Conservation (phyloP, 2,797 vertebrate genomes). For the Australoheros facetus region DNA sequence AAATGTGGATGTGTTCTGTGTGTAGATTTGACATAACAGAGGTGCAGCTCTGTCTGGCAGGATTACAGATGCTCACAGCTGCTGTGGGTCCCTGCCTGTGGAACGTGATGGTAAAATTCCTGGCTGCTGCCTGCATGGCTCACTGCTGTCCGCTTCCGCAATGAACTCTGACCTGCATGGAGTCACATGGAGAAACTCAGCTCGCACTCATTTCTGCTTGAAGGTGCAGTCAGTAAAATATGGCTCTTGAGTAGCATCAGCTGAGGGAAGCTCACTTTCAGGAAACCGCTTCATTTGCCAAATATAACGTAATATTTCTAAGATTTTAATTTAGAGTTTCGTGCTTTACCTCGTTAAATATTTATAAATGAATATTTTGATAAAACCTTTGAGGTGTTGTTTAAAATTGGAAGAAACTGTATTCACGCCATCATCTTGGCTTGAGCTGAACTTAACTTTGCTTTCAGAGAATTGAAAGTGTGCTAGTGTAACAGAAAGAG, state of each 20-base stretch:
- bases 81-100: constrained; percentile 69
- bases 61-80: constrained; percentile 73
- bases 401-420: no score
- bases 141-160: constrained; percentile 42
- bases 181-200: neutral
- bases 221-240: constrained; percentile 31
- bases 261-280: neutral
- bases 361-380: neutral
- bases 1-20: constrained; percentile 57
- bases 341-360: neutral
- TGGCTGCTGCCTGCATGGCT: constrained; percentile 48
- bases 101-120: constrained; percentile 70
- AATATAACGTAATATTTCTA: neutral
- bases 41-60: constrained; percentile 73
- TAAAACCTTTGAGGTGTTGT: no score
- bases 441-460: no score
- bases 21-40: constrained; percentile 76
- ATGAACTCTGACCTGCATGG: constrained; percentile 2
- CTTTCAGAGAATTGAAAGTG: no score
- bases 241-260: neutral
- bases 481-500: no score
- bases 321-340: neutral
- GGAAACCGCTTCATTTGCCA: neutral
- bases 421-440: no score
- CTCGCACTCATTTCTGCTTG: neutral